phyloP scores from a whole-genome alignment of 2,797 vertebrate genomes.

The Acanthopagrus latus region DNA sequence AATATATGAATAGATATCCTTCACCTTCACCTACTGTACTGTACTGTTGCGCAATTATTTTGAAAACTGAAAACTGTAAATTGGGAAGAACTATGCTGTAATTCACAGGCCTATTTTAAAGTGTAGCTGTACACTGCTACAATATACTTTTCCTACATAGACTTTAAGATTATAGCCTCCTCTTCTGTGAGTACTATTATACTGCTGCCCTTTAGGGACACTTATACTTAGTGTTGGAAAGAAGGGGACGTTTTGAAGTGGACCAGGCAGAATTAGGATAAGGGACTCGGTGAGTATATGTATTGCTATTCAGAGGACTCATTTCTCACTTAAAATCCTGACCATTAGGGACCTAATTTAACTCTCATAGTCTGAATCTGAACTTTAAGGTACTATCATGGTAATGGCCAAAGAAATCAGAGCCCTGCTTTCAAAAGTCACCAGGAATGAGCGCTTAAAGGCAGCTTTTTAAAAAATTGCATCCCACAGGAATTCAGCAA shows the following conservation, averaged over 20 bases:
- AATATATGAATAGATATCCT: too few relatives aligned
- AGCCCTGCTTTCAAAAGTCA: slow-evolving; percentile 66
- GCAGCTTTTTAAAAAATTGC: slow-evolving; percentile 58
- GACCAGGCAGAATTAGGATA: slow-evolving; percentile 51
- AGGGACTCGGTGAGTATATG: slow-evolving; percentile 45
- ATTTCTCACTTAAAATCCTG: slow-evolving; percentile 64
- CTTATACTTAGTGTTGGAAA: slow-evolving; percentile 22
- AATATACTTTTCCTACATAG: background rate
- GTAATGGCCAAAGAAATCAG: slow-evolving; percentile 63
- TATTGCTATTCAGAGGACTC: slow-evolving; percentile 54
- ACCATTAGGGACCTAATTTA: slow-evolving; percentile 71
- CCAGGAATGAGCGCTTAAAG: slow-evolving; percentile 64
- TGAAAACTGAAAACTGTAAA: too few relatives aligned
- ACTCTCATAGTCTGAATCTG: slow-evolving; percentile 59
- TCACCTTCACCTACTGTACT: too few relatives aligned
- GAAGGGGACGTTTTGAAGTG: slow-evolving; percentile 46
- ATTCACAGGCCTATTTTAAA: background rate
- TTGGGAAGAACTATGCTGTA: background rate
- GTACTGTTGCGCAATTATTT: too few relatives aligned
- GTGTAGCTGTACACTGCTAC: background rate
- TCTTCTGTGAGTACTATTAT: slow-evolving; percentile 14
- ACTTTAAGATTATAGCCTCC: background rate
- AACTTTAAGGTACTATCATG: slow-evolving; percentile 73
- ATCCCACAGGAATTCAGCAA: slow-evolving; percentile 59
- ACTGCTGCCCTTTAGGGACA: slow-evolving; percentile 19